Evolutionary conservation across 37 sponge, comb jelly and placozoan species (phyloP).

Genomic region (Spongia lamella): DNA sequence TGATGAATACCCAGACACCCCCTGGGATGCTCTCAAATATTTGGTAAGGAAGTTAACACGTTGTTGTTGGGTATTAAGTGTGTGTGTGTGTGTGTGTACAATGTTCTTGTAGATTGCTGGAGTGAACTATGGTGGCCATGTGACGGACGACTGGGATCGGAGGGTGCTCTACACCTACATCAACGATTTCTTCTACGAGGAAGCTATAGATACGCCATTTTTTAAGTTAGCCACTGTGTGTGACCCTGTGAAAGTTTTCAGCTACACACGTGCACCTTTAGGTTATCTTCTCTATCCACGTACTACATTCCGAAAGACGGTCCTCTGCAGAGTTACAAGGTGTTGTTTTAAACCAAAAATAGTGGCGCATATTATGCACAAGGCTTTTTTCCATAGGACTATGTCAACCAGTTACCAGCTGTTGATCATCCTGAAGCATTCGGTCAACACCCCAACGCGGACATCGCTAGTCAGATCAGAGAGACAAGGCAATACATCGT

Average conservation of each 20-base stretch:
- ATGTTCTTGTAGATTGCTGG: conserved; percentile 81
- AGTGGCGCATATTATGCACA: background rate
- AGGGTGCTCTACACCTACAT: conserved; percentile 95
- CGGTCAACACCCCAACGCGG: conserved; percentile 99
- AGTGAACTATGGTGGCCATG: conserved; percentile 99
- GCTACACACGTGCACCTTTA: too few species aligned
- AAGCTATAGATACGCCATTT: conserved; percentile 76
- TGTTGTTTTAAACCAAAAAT: background rate
- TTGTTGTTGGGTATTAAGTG: background rate
- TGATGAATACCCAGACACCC: conserved; percentile 96
- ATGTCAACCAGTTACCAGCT: conserved; percentile 86
- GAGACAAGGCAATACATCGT: conserved; percentile 86
- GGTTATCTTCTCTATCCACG: conserved; percentile 76
- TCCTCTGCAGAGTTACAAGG: conserved; percentile 74
- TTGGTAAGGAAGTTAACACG: conserved; percentile 55
- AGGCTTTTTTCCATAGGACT: conserved; percentile 55
- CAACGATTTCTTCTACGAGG: conserved; percentile 91
- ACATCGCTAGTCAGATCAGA: conserved; percentile 98
- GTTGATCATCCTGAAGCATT: conserved; percentile 98
- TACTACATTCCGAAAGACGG: conserved; percentile 99
- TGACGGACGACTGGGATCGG: conserved; percentile 97
- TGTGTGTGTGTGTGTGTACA: conserved; percentile 6
- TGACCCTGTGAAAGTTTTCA: too few species aligned
- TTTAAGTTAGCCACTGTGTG: conserved; percentile 58
- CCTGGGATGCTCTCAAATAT: conserved; percentile 99